Evolutionary conservation across 2,888 invertebrate species (phyloP), one percentile per base, ranked within the genome.

Genomic region (Punctoribates punctum): DNA sequence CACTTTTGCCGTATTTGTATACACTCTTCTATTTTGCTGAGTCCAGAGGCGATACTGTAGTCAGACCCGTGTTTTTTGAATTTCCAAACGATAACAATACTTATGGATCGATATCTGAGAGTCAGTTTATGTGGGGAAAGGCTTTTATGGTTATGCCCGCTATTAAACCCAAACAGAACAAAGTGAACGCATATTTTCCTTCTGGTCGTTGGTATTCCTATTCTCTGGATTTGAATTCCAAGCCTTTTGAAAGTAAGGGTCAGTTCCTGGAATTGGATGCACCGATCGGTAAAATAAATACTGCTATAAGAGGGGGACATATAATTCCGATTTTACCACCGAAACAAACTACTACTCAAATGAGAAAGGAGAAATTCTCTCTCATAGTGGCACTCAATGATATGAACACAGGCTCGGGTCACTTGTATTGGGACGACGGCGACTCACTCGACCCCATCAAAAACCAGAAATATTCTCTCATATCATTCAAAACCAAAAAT

Each of bases 41-140:
- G 82, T 83, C 85, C 0, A 83, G 84, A 77, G 93, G 92, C 0
- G 88, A 89, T 38, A 91, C 93, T 0, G 93, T 94, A 0, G 88
- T 89, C 0, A 85, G 91, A 57, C 91, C 93, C 0, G 83, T 93
- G 79, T 91, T 91, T 48, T 76, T 38, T 42, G 79, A 79, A 34
- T 81, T 75, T 81, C 87, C 88, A 0, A 82, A 85, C 3, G 90
- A 92, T 81, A 81, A 81, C 0, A 83, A 85, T 0, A 90, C 91
- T 0, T 89, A 88, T 82, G 83, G 83, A 20, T 87, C 25, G 17
- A 25, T 27, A 17, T 23, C 92, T 73, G 92, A 92, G 83, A 85
- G 86, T 4, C 91, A 92, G 83, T 93, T 93, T 84, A 84, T 93
- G 80, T 89, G 93, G 86, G 93, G 93, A 0, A 86, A 88, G 5